Evolutionary conservation across 2,888 invertebrate genomes (phyloP).

Genomic region (Eupithecia tripunctaria): DNA sequence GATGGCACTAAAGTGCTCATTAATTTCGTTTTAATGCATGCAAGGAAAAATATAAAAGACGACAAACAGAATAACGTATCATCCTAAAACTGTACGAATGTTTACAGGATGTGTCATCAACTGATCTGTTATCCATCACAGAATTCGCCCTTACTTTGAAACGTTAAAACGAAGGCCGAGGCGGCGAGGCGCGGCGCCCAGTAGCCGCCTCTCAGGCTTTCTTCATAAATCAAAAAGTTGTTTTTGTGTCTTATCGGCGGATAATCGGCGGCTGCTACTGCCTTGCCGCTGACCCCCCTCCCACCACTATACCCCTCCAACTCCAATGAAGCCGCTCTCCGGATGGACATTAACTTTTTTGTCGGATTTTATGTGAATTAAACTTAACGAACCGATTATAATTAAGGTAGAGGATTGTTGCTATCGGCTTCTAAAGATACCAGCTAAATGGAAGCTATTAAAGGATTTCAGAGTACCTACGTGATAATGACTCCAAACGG

Average conservation of each 20-base stretch:
- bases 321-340: conserved; percentile 50
- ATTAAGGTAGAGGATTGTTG: conserved; percentile 53
- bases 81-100: neutral
- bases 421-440: conserved; percentile 56
- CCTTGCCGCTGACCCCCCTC: conserved; percentile 56
- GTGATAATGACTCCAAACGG: conserved; percentile 53
- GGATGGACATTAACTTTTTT: conserved; percentile 71
- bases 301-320: conserved; percentile 43
- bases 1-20: neutral
- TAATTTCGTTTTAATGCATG: neutral
- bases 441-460: conserved; percentile 67
- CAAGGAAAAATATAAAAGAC: neutral
- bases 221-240: conserved; percentile 83
- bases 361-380: conserved; percentile 69
- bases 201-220: conserved; percentile 78
- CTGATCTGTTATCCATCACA: too few relatives aligned
- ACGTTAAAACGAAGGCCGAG: conserved; percentile 52
- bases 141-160: conserved; percentile 23
- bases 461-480: conserved; percentile 59
- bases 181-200: conserved; percentile 68
- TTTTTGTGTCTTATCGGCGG: conserved; percentile 81
- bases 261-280: conserved; percentile 80
- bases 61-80: neutral
- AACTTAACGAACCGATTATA: conserved; percentile 67
- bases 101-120: conserved; percentile 3